Conservation (phyloP, 2,888 invertebrate genomes). For the Rhagonycha fulva region DNA sequence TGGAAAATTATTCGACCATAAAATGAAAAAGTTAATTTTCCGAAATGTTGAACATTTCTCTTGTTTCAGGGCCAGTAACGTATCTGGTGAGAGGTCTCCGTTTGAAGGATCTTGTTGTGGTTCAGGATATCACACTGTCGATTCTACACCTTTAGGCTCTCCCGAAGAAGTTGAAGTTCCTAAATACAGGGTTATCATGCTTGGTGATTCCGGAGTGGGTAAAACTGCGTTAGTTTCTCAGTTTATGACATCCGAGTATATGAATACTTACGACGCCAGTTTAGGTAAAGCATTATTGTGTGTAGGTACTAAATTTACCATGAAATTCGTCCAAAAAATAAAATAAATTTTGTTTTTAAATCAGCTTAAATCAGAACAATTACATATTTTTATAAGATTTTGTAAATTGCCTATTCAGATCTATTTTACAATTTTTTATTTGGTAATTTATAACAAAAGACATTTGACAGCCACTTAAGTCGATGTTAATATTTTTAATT, state of each 20-base stretch:
- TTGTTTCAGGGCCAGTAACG: slow-evolving; percentile 68
- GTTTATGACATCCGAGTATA: slow-evolving; percentile 94
- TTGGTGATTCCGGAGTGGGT: slow-evolving; percentile 86
- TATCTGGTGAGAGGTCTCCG: slow-evolving; percentile 74
- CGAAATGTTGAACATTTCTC: no score
- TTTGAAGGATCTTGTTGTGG: slow-evolving; percentile 88
- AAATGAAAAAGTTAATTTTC: not conserved
- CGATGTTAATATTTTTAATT: no score
- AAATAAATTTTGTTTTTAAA: not conserved
- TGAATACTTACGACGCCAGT: slow-evolving; percentile 93
- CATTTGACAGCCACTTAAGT: no score
- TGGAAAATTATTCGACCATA: not conserved
- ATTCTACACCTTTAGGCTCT: slow-evolving; percentile 74
- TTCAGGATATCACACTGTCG: slow-evolving; percentile 77
- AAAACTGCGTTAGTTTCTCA: slow-evolving; percentile 90
- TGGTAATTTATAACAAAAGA: not conserved
- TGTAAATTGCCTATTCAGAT: not conserved
- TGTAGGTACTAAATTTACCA: not conserved
- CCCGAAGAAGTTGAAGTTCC: slow-evolving; percentile 73
- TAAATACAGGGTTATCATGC: slow-evolving; percentile 80
- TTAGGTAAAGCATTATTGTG: slow-evolving; percentile 67
- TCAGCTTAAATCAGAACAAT: not conserved
- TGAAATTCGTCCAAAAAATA: not conserved
- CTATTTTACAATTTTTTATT: not conserved
- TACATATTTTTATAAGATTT: not conserved